phyloP scores from a whole-genome alignment of 2,113 vertebrate genomes.

The Cranoglanis bouderius region DNA sequence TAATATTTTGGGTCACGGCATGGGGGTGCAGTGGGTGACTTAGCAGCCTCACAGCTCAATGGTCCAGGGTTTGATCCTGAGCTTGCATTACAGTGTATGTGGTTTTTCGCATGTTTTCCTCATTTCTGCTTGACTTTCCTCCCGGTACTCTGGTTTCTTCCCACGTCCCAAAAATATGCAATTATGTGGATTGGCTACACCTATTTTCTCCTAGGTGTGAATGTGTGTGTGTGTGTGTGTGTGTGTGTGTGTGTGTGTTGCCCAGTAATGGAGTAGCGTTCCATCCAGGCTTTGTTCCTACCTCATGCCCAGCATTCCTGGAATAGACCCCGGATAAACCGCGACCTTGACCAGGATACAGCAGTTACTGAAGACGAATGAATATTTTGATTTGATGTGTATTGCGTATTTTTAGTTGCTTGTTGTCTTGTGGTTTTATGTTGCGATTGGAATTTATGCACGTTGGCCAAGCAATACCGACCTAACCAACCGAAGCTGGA shows the following conservation, averaged over 20 bases:
- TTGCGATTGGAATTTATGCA: not conserved
- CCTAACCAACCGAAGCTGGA: not conserved
- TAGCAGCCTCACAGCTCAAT: not conserved
- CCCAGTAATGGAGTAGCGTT: not conserved
- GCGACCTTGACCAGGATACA: not conserved
- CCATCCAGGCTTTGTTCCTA: not conserved
- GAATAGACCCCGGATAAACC: conserved; percentile 4
- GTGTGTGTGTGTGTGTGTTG: not conserved
- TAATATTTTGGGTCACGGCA: not conserved
- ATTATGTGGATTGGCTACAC: not conserved
- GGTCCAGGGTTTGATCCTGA: not conserved
- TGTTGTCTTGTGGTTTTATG: not conserved
- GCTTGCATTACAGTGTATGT: not conserved
- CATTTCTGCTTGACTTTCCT: not conserved
- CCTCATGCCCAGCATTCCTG: not conserved
- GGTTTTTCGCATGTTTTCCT: not conserved
- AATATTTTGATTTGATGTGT: not conserved
- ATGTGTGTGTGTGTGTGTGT: not conserved
- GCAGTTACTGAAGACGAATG: not conserved
- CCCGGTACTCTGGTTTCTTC: not conserved
- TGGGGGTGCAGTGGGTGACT: not conserved
- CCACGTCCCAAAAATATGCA: not conserved
- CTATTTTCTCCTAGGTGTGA: not conserved
- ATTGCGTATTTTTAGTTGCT: not conserved
- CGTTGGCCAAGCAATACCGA: not conserved